phyloP scores from a whole-genome alignment of 1,140 invertebrate genomes.

The Tyrophagus putrescentiae region DNA sequence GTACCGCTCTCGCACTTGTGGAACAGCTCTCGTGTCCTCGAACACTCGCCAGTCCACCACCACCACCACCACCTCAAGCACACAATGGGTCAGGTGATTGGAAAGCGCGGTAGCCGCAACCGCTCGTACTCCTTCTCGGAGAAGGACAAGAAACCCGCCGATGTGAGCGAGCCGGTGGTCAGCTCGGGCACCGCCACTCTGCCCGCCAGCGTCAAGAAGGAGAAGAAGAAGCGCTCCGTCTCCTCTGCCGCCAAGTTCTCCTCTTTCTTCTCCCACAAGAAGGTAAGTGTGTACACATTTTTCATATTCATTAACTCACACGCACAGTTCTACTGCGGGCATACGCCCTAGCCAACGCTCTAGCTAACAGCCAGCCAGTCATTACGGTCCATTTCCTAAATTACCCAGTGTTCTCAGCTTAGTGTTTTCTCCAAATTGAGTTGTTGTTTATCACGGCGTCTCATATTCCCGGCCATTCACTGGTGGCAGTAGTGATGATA shows the following conservation, averaged over 20 bases:
- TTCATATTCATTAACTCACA: background rate
- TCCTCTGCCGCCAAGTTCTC: constrained; percentile 11
- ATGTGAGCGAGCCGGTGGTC: background rate
- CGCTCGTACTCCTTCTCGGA: constrained; percentile 4
- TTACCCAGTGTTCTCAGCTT: background rate
- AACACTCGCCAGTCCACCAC: too few relatives aligned
- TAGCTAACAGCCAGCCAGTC: background rate
- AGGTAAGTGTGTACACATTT: background rate
- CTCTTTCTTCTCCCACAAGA: background rate
- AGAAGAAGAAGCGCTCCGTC: background rate
- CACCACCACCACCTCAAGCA: too few relatives aligned
- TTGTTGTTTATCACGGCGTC: too few relatives aligned
- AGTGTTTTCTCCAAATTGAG: too few relatives aligned
- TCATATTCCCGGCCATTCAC: too few relatives aligned
- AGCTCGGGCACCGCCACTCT: background rate
- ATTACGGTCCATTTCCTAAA: background rate
- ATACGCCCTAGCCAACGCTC: background rate
- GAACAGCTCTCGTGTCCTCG: too few relatives aligned
- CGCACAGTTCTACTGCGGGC: background rate
- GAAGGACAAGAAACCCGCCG: constrained; percentile 6
- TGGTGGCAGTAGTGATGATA: too few relatives aligned
- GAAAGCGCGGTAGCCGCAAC: background rate
- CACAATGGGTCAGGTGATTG: background rate
- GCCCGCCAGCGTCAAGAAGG: background rate
- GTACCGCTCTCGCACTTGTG: too few relatives aligned